Percentiles rank a stretch among this genome's conserved stretches.
Conservation (phyloP, 2,113 vertebrate species). For the Micromys minutus region DNA sequence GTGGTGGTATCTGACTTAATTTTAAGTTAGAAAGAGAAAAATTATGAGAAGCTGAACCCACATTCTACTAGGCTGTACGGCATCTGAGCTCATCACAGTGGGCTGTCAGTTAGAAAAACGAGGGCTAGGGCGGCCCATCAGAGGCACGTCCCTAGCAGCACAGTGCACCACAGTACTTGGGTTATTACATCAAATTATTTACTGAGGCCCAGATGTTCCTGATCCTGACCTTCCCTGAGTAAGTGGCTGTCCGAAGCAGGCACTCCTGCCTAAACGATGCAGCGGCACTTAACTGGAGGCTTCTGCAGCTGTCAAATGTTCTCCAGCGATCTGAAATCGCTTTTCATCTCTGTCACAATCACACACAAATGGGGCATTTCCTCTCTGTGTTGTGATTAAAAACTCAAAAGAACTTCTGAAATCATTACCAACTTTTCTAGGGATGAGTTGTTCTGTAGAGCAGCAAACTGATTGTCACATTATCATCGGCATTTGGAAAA, state of each 20-base stretch:
- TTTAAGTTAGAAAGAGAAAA: neutral
- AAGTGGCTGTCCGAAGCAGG: constrained; percentile 29
- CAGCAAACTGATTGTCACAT: constrained; percentile 44
- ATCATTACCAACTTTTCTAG: constrained; percentile 69
- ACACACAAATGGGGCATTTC: constrained; percentile 52
- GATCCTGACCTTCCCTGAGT: neutral
- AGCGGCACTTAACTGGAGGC: neutral
- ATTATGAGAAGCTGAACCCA: neutral
- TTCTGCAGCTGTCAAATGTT: constrained; percentile 51
- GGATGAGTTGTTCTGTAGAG: constrained; percentile 11
- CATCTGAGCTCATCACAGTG: neutral
- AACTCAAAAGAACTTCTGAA: constrained; percentile 75
- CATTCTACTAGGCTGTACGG: neutral
- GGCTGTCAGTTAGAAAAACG: neutral
- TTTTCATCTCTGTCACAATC: constrained; percentile 69
- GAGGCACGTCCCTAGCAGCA: neutral
- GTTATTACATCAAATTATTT: constrained; percentile 39
- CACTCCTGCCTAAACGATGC: constrained; percentile 34
- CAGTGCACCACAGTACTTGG: neutral
- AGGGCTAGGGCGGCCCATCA: constrained; percentile 14
- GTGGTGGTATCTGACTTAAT: neutral
- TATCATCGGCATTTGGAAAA: neutral
- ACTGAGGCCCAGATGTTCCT: constrained; percentile 60
- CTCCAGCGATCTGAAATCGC: constrained; percentile 64
- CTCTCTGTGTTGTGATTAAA: constrained; percentile 73